These are phyloP conservation scores for Drosophila borborema DNA, from an alignment of 2,888 invertebrate genomes.

Conservation along the genomic window DNA sequence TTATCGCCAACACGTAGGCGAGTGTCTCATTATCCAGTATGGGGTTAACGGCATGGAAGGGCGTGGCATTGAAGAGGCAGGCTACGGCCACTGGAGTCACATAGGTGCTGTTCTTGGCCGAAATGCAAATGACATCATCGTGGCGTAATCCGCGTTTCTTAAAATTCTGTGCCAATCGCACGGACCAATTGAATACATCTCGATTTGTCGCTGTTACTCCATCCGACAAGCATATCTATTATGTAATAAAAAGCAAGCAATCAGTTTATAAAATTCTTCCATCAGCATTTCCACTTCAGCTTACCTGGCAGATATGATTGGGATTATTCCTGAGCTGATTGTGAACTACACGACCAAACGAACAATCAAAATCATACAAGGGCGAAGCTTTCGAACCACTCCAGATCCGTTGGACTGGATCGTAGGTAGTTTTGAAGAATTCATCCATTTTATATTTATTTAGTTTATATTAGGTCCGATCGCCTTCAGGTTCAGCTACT, in stretches of 20 bases:
- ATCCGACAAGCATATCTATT: conserved; percentile 28
- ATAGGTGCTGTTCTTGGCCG: conserved; percentile 64
- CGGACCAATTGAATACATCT: conserved; percentile 44
- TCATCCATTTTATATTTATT: conserved; percentile 12
- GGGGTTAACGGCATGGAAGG: conserved; percentile 70
- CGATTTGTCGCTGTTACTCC: conserved; percentile 25
- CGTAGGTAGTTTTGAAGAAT: conserved; percentile 19
- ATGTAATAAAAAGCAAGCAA: neutral
- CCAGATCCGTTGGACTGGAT: conserved; percentile 32
- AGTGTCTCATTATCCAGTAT: conserved; percentile 40
- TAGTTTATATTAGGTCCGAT: neutral
- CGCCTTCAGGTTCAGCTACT: neutral
- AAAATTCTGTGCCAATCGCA: conserved; percentile 59
- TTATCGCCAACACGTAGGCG: conserved; percentile 45
- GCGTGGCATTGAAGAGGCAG: conserved; percentile 60
- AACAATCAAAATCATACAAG: conserved; percentile 40
- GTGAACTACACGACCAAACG: conserved; percentile 43
- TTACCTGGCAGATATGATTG: conserved; percentile 44
- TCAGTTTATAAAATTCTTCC: neutral
- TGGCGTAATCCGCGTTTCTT: conserved; percentile 51
- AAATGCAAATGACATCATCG: conserved; percentile 68
- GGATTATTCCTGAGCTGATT: conserved; percentile 35
- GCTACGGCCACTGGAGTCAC: conserved; percentile 67
- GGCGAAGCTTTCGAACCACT: conserved; percentile 24
- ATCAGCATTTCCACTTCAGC: neutral